Conservation (phyloP, 2,113 vertebrate species). For the Crotalus tigris region DNA sequence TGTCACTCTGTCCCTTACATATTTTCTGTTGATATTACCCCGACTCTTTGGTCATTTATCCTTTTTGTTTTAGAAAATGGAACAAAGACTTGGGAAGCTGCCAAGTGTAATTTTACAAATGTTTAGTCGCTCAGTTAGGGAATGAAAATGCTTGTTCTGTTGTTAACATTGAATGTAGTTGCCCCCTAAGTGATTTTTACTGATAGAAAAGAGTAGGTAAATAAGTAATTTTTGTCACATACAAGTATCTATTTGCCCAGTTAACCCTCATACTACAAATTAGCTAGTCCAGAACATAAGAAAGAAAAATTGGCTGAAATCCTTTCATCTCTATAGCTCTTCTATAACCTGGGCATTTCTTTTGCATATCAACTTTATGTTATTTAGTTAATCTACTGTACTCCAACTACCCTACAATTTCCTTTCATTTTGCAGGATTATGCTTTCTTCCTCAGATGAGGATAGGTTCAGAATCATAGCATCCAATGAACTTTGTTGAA, state of each 20-base stretch:
- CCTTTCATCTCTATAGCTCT: neutral
- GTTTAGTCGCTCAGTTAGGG: neutral
- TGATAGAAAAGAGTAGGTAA: too few relatives aligned
- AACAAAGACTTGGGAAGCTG: neutral
- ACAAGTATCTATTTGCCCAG: neutral
- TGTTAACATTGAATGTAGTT: neutral
- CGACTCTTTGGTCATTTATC: neutral
- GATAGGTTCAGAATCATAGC: neutral
- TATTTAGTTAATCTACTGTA: neutral
- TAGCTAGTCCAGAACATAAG: neutral
- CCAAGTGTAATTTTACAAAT: neutral
- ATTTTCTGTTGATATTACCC: neutral
- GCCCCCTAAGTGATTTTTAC: neutral
- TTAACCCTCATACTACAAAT: neutral
- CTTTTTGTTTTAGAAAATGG: neutral
- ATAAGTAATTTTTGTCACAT: neutral
- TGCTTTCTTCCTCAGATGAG: neutral
- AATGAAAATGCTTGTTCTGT: neutral
- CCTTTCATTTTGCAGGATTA: neutral
- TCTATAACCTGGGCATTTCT: neutral
- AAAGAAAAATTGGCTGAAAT: neutral
- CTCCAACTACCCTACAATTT: neutral
- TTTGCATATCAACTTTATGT: neutral
- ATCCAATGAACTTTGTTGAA: too few relatives aligned
- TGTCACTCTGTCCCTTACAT: neutral